Conservation (phyloP, 2,888 invertebrate species). For the Dicycla oo region DNA sequence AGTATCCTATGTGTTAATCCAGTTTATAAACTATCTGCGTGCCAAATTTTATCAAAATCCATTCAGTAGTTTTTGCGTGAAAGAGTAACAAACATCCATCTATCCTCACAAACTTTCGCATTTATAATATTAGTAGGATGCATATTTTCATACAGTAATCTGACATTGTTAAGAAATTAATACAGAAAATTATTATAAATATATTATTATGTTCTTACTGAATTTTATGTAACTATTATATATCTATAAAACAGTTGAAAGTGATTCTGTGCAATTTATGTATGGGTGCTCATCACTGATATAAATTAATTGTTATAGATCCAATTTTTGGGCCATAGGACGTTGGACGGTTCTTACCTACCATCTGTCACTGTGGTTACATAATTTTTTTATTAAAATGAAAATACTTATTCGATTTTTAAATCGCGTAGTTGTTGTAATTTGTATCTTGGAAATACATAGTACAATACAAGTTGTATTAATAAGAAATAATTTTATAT, state of each 20-base stretch:
- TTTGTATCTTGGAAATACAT: slow-evolving; percentile 31
- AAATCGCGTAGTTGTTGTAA: not conserved
- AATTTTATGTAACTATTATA: not conserved
- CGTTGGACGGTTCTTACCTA: not conserved
- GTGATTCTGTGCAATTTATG: slow-evolving; percentile 36
- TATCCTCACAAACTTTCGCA: too few species aligned
- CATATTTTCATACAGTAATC: not conserved
- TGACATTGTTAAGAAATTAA: slow-evolving; percentile 4
- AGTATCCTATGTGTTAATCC: too few species aligned
- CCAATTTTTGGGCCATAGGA: not conserved
- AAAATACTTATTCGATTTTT: slow-evolving; percentile 11
- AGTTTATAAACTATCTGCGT: too few species aligned
- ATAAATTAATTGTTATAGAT: slow-evolving; percentile 21
- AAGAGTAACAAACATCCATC: too few species aligned
- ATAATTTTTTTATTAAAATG: slow-evolving; percentile 15
- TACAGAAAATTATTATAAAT: not conserved
- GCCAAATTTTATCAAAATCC: too few species aligned
- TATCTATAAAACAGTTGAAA: slow-evolving; percentile 4
- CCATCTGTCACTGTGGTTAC: slow-evolving; percentile 23
- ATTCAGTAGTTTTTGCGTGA: too few species aligned
- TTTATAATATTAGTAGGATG: too few species aligned
- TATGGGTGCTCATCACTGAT: slow-evolving; percentile 41
- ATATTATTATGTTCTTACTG: slow-evolving; percentile 16
- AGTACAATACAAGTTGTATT: slow-evolving; percentile 44
- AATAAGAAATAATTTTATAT: slow-evolving; percentile 26